Conservation (phyloP, 2,113 vertebrate species). For the Ptyas mucosa region DNA sequence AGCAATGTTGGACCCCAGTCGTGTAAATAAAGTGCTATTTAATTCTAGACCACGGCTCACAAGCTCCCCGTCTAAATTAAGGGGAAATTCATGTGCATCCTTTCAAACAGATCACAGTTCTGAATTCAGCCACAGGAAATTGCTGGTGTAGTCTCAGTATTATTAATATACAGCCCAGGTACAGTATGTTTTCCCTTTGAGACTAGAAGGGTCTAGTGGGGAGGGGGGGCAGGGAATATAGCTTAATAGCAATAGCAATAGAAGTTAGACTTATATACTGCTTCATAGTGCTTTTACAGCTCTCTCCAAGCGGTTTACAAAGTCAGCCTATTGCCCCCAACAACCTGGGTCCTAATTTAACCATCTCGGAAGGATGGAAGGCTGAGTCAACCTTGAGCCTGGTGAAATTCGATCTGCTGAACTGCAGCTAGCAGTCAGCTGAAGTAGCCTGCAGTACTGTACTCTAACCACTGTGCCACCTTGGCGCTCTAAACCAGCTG, state of each 20-base stretch:
- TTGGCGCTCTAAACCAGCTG: too few species aligned
- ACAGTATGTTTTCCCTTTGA: background rate
- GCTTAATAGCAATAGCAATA: background rate
- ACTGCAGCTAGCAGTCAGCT: too few species aligned
- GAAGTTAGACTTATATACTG: too few species aligned
- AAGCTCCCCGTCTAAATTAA: background rate
- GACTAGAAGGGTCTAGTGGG: background rate
- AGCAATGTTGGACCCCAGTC: background rate
- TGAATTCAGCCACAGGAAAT: background rate
- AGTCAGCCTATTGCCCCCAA: too few species aligned
- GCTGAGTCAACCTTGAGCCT: too few species aligned
- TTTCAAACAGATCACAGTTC: background rate
- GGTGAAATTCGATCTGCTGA: too few species aligned
- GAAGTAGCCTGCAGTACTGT: too few species aligned
- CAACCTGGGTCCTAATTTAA: too few species aligned
- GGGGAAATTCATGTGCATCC: background rate
- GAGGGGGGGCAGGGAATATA: rapidly evolving
- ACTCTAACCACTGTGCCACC: too few species aligned
- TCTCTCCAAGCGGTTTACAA: too few species aligned
- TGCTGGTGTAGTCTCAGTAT: background rate
- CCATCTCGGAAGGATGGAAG: too few species aligned
- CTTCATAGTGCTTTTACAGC: too few species aligned
- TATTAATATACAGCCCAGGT: background rate
- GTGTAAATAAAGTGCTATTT: background rate
- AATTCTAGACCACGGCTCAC: background rate